phyloP scores from a whole-genome alignment of 2,797 vertebrate species.

The Gymnodraco acuticeps region DNA sequence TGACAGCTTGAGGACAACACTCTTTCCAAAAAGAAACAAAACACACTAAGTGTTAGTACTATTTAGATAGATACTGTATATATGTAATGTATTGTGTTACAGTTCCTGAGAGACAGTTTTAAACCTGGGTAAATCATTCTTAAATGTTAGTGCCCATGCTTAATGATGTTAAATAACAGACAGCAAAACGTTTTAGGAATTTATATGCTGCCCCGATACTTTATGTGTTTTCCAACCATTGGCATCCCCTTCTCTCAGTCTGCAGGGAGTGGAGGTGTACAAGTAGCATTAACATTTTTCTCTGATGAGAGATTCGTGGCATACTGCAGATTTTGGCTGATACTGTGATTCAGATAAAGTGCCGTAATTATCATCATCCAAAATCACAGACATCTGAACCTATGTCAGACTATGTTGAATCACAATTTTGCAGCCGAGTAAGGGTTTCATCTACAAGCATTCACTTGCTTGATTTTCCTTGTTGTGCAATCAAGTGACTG shows the following conservation, averaged over 20 bases:
- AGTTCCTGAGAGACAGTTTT: background rate
- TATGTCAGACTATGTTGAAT: constrained; percentile 22
- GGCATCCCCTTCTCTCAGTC: background rate
- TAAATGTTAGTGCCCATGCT: background rate
- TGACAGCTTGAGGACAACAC: background rate
- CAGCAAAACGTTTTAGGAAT: background rate
- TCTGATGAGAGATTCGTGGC: background rate
- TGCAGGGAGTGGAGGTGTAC: background rate
- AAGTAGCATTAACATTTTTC: background rate
- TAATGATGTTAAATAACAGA: background rate
- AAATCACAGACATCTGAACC: constrained; percentile 37
- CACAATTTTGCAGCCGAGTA: constrained; percentile 21
- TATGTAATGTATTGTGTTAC: background rate
- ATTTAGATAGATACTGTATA: background rate
- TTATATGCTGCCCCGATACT: background rate
- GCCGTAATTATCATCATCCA: constrained; percentile 47
- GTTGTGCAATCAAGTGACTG: background rate
- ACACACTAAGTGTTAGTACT: background rate
- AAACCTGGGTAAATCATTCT: background rate
- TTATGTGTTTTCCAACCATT: background rate
- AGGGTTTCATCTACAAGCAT: constrained; percentile 9
- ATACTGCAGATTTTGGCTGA: constrained; percentile 2
- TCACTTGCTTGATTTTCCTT: constrained; percentile 42
- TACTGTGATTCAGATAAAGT: constrained; percentile 24
- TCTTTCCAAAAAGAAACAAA: background rate